A percentile compares a stretch with the other conserved stretches of the same genome.
Evolutionary conservation across 2,113 vertebrate species (phyloP).

Genomic region (Uria lomvia): DNA sequence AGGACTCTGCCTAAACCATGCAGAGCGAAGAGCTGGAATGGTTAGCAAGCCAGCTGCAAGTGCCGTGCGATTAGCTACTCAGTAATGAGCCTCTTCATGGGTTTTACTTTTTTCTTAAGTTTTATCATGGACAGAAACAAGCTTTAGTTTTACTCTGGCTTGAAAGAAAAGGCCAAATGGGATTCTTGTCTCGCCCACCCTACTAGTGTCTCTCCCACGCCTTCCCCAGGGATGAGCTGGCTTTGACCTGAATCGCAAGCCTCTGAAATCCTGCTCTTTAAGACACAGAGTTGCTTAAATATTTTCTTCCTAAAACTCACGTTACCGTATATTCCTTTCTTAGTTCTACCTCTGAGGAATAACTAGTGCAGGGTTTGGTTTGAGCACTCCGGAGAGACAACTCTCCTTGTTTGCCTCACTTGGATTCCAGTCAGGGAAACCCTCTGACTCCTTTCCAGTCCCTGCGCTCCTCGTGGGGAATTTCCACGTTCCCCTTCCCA

Average conservation of each 20-base stretch:
- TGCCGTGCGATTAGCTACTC: neutral
- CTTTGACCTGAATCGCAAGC: neutral
- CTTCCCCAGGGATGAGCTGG: neutral
- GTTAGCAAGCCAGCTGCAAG: neutral
- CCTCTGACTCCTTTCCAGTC: neutral
- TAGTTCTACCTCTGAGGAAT: neutral
- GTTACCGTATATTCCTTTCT: neutral
- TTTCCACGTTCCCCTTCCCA: neutral
- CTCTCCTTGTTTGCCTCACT: neutral
- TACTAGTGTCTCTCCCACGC: neutral
- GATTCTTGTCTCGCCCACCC: neutral
- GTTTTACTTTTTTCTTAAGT: neutral
- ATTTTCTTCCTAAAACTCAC: neutral
- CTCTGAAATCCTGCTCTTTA: neutral
- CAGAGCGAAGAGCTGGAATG: neutral
- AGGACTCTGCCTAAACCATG: neutral
- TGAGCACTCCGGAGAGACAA: neutral
- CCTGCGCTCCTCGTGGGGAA: accelerated
- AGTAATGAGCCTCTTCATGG: neutral
- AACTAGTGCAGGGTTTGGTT: neutral
- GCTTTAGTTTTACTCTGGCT: neutral
- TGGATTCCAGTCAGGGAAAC: neutral
- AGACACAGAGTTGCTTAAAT: neutral
- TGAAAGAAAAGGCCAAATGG: neutral
- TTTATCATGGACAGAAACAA: neutral